phyloP scores from a whole-genome alignment of 2,888 invertebrate species.

The Salticus scenicus region DNA sequence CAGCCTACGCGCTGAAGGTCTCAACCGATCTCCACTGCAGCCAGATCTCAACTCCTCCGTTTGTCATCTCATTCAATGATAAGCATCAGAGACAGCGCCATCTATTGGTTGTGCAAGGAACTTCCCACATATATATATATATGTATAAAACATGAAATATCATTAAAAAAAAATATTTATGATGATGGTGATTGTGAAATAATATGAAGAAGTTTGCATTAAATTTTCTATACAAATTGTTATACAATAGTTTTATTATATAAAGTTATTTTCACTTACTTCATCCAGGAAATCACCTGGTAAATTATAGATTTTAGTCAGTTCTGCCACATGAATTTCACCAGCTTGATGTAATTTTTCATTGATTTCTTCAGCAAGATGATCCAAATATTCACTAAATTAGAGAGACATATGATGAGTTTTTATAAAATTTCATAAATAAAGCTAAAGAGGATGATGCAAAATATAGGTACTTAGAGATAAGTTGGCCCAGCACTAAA shows the following conservation, averaged over 20 bases:
- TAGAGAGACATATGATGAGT: not conserved
- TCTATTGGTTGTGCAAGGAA: too few species aligned
- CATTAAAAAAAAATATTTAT: too few species aligned
- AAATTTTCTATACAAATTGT: too few species aligned
- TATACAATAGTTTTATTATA: not conserved
- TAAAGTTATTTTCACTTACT: constrained; percentile 73
- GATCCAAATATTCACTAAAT: constrained; percentile 83
- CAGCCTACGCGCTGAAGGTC: too few species aligned
- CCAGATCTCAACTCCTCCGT: too few species aligned
- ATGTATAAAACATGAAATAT: too few species aligned
- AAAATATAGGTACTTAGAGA: constrained; percentile 80
- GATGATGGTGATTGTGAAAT: too few species aligned
- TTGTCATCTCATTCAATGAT: too few species aligned
- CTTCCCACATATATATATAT: too few species aligned
- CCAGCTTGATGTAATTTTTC: constrained; percentile 91
- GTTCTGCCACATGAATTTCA: constrained; percentile 87
- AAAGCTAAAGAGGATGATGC: not conserved
- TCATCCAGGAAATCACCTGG: constrained; percentile 91
- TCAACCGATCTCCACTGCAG: too few species aligned
- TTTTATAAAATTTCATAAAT: not conserved
- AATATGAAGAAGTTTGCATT: too few species aligned
- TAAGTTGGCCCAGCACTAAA: constrained; percentile 91
- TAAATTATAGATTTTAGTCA: constrained; percentile 91
- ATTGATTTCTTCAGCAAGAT: constrained; percentile 93
- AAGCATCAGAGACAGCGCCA: too few species aligned